Evolutionary conservation across 1,140 invertebrate genomes (phyloP).

Genomic region (Oscheius sp.): DNA sequence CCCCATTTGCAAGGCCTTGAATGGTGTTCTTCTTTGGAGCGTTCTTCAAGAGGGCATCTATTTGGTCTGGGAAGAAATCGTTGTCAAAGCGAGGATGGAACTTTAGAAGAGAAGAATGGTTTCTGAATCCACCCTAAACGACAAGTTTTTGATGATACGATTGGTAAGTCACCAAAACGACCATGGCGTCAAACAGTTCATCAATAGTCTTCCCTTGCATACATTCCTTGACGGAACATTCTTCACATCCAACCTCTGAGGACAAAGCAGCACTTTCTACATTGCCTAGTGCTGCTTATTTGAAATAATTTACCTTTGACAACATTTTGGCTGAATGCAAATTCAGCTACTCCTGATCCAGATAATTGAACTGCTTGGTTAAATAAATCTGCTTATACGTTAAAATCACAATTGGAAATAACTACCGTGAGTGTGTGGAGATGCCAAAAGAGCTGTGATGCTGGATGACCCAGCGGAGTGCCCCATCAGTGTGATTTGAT

Average conservation of each 20-base stretch:
- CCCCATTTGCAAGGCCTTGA: too few relatives aligned
- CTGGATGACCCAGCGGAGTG: slow-evolving; percentile 75
- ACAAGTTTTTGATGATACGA: too few relatives aligned
- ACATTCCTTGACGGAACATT: too few relatives aligned
- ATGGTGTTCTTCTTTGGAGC: too few relatives aligned
- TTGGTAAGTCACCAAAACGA: too few relatives aligned
- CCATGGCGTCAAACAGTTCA: too few relatives aligned
- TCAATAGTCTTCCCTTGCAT: too few relatives aligned
- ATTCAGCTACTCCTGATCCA: neutral
- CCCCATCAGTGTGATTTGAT: slow-evolving; percentile 66
- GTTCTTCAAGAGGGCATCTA: too few relatives aligned
- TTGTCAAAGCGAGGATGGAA: too few relatives aligned
- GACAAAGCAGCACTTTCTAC: neutral
- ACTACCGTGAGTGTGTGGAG: slow-evolving; percentile 14
- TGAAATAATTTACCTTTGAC: neutral
- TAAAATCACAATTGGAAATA: neutral
- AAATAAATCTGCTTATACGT: slow-evolving; percentile 20
- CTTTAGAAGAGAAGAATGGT: too few relatives aligned
- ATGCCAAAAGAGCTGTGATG: slow-evolving; percentile 69
- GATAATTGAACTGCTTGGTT: slow-evolving; percentile 16
- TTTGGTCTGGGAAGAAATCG: too few relatives aligned
- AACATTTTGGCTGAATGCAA: neutral
- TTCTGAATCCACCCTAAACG: too few relatives aligned
- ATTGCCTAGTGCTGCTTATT: neutral
- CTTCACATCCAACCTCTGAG: neutral